phyloP scores from a whole-genome alignment of 2,113 vertebrate species.

The Diadophis punctatus region DNA sequence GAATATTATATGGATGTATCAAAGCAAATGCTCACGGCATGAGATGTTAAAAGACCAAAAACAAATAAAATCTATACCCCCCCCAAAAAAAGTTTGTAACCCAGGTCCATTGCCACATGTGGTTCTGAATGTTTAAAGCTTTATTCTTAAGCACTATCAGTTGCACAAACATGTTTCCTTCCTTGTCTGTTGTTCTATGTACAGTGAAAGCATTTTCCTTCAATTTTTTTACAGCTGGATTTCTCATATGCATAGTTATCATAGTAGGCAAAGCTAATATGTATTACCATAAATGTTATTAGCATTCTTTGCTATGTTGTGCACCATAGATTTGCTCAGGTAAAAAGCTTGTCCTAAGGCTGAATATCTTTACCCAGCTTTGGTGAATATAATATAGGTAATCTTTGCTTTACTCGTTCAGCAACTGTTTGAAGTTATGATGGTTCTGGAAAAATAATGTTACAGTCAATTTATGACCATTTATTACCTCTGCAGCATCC shows the following conservation, averaged over 20 bases:
- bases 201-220: not conserved
- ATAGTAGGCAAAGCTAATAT: not conserved
- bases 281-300: not conserved
- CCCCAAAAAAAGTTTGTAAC: not conserved
- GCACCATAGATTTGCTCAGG: not conserved
- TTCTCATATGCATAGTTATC: not conserved
- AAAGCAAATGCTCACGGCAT: no score
- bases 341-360: not conserved
- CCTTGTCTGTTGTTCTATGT: not conserved
- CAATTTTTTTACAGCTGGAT: not conserved
- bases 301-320: not conserved
- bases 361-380: not conserved
- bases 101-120: not conserved
- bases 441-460: not conserved
- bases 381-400: not conserved
- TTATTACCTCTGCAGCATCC: not conserved
- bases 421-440: not conserved
- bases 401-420: not conserved
- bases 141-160: not conserved
- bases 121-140: not conserved
- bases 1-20: no score
- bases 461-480: not conserved
- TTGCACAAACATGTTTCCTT: not conserved
- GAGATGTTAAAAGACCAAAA: no score
- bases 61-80: no score